Evolutionary conservation across 2,797 vertebrate genomes (phyloP).

Genomic region (Champsocephalus gunnari): DNA sequence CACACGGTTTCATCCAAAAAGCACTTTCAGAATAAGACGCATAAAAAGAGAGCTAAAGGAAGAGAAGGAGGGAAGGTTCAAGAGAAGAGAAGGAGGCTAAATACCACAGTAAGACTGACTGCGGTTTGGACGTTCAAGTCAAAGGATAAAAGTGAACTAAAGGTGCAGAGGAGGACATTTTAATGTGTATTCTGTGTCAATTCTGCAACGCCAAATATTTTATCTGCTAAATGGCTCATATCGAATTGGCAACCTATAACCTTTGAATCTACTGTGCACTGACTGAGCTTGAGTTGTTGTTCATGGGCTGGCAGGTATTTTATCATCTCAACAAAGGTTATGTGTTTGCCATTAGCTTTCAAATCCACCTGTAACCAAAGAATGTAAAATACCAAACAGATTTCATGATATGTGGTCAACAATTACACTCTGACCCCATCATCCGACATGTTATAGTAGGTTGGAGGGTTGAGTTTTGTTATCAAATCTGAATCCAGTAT

Average conservation of each 20-base stretch:
- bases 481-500: not conserved
- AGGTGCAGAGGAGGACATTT: conserved; percentile 5
- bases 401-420: not conserved
- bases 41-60: conserved; percentile 17
- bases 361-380: not conserved
- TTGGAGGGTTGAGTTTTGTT: not conserved
- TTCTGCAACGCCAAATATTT: not conserved
- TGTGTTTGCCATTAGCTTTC: not conserved
- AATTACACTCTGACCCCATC: not conserved
- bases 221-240: not conserved
- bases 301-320: not conserved
- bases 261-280: not conserved
- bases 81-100: conserved; percentile 16
- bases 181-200: not conserved
- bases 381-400: not conserved
- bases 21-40: conserved; percentile 19
- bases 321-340: not conserved
- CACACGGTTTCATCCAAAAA: conserved; percentile 8
- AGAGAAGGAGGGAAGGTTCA: not conserved
- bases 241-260: not conserved
- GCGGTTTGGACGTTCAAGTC: conserved; percentile 25
- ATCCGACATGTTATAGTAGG: not conserved
- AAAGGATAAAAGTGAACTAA: conserved; percentile 28
- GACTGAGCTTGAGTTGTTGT: not conserved
- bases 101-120: conserved; percentile 22